Percentiles rank a stretch among this genome's conserved stretches.
These are phyloP conservation scores for Clarias platycephalus DNA, from an alignment of 2,797 vertebrate genomes.

Conservation along the genomic window DNA sequence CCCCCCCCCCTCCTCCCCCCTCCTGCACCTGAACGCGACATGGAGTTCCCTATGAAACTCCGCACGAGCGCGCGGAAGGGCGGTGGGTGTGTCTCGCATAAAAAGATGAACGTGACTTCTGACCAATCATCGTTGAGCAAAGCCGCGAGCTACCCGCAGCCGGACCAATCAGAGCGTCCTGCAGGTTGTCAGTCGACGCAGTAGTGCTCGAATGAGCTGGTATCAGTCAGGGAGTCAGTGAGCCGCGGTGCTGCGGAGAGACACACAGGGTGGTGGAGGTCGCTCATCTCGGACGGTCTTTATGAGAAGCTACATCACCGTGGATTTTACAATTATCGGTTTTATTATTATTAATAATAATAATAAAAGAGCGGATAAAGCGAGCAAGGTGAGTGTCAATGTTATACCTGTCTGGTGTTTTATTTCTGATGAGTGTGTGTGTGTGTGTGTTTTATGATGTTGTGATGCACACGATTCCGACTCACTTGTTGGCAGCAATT, in stretches of 20 bases:
- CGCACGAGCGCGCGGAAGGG: neutral
- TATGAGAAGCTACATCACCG: constrained; percentile 24
- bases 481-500: constrained; percentile 44
- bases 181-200: constrained; percentile 9
- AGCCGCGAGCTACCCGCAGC: neutral
- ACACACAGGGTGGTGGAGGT: neutral
- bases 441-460: neutral
- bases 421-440: no score
- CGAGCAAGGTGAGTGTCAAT: constrained; percentile 38
- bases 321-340: neutral
- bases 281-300: neutral
- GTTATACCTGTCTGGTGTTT: constrained; percentile 5
- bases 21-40: neutral
- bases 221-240: constrained; percentile 39
- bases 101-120: constrained; percentile 49
- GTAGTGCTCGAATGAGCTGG: constrained; percentile 45
- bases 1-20: neutral
- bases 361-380: neutral
- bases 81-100: constrained; percentile 38
- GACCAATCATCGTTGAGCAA: constrained; percentile 51
- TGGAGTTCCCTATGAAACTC: neutral
- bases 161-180: constrained; percentile 51
- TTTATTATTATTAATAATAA: no score
- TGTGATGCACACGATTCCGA: neutral
- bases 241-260: constrained; percentile 23